A percentile compares a stretch with the other conserved stretches of the same genome.
Conservation (phyloP, 2,888 invertebrate genomes). For the Melipona beecheii region DNA sequence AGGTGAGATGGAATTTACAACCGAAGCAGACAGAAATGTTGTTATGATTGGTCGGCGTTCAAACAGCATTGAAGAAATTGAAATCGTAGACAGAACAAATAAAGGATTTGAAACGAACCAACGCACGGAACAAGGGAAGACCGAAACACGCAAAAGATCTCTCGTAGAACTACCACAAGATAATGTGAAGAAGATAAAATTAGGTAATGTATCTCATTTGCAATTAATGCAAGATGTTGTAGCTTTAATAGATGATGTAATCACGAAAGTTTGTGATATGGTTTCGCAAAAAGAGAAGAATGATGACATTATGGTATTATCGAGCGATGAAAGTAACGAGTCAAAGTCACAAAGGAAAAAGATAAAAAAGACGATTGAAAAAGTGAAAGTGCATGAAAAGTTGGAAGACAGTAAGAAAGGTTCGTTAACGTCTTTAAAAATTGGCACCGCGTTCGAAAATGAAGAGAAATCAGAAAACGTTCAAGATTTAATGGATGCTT, state of each 20-base stretch:
- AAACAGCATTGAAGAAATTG: conserved; percentile 76
- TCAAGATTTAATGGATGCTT: conserved; percentile 84
- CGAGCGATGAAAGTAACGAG: conserved; percentile 79
- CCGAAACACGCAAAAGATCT: conserved; percentile 73
- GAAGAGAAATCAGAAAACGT: conserved; percentile 74
- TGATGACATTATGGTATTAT: conserved; percentile 77
- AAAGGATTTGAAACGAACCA: conserved; percentile 49
- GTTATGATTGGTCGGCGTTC: conserved; percentile 69
- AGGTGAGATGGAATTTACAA: conserved; percentile 53
- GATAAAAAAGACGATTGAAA: conserved; percentile 37
- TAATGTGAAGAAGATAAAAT: conserved; percentile 76
- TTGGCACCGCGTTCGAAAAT: conserved; percentile 32
- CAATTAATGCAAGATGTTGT: conserved; percentile 82
- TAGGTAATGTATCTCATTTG: conserved; percentile 78
- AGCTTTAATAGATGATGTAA: conserved; percentile 80
- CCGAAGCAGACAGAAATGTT: conserved; percentile 73
- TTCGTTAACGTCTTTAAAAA: conserved; percentile 11
- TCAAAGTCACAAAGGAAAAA: conserved; percentile 61
- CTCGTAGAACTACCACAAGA: conserved; percentile 65
- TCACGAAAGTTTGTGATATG: conserved; percentile 80
- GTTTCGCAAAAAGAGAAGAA: conserved; percentile 66
- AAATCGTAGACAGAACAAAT: conserved; percentile 67
- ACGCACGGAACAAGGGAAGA: conserved; percentile 59
- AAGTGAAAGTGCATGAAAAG: conserved; percentile 33
- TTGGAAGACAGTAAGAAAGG: conserved; percentile 55